Evolutionary conservation across 2,888 invertebrate species (phyloP).

Genomic region (Pollenia amentaria): DNA sequence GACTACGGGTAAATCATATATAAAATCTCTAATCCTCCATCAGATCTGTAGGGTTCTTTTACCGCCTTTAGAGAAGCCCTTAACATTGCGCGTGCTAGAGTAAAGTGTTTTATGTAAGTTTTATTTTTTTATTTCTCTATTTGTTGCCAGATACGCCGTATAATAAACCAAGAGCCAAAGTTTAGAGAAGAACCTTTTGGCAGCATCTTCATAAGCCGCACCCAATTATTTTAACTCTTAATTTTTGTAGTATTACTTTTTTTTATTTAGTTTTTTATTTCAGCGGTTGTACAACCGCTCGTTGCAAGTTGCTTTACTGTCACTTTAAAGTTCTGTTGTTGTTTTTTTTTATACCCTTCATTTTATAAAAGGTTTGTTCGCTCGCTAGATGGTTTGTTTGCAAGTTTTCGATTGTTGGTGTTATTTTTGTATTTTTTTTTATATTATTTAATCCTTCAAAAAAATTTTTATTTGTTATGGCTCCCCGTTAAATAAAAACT

Average conservation of each 20-base stretch:
- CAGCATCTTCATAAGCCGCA: conserved; percentile 41
- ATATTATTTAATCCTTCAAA: conserved; percentile 40
- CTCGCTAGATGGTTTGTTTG: neutral
- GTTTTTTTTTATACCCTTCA: conserved; percentile 40
- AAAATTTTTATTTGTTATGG: conserved; percentile 36
- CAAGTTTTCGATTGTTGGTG: neutral
- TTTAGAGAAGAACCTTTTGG: conserved; percentile 41
- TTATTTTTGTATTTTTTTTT: conserved; percentile 2
- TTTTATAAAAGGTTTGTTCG: conserved; percentile 54
- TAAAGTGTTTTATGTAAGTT: conserved; percentile 8
- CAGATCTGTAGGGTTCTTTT: conserved; percentile 9
- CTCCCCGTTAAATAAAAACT: conserved; percentile 28
- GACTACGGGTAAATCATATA: too few species aligned
- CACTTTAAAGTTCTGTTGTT: conserved; percentile 36
- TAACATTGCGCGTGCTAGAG: neutral
- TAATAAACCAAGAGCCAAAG: conserved; percentile 43
- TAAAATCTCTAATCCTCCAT: too few species aligned
- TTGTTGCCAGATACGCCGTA: conserved; percentile 8
- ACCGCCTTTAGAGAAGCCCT: neutral
- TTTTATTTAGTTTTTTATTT: neutral
- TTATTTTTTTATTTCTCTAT: conserved; percentile 5
- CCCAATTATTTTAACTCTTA: conserved; percentile 57
- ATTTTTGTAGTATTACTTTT: conserved; percentile 21
- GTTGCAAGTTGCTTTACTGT: conserved; percentile 31
- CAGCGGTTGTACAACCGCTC: conserved; percentile 10